These are phyloP conservation scores for Microctonus aethiopoides DNA, from an alignment of 2,888 invertebrate species.

Conservation along the genomic window DNA sequence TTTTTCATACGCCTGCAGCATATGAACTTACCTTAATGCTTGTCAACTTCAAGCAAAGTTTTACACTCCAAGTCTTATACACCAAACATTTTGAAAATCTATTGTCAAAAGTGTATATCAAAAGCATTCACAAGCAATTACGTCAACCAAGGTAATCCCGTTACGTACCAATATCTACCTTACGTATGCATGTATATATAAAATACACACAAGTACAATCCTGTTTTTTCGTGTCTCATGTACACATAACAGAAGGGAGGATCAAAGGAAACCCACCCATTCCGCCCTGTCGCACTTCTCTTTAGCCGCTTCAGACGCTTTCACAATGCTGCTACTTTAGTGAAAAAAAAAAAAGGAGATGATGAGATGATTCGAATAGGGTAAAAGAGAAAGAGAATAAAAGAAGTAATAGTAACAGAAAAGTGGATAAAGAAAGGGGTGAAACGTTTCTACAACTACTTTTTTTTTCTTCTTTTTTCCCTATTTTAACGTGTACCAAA, in stretches of 20 bases:
- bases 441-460: background rate
- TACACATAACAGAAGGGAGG: constrained; percentile 50
- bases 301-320: constrained; percentile 41
- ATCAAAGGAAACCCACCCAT: constrained; percentile 61
- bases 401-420: background rate
- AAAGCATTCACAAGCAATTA: constrained; percentile 66
- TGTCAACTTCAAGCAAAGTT: background rate
- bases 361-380: constrained; percentile 16
- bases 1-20: no score
- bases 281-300: constrained; percentile 55
- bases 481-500: background rate
- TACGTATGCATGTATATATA: constrained; percentile 34
- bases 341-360: constrained; percentile 17
- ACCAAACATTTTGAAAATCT: constrained; percentile 11
- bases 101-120: constrained; percentile 56
- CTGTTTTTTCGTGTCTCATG: constrained; percentile 37
- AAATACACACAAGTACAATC: constrained; percentile 35
- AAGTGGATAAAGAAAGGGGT: background rate
- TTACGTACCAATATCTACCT: constrained; percentile 48
- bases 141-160: constrained; percentile 65
- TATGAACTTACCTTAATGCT: no score
- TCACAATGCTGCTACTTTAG: constrained; percentile 46
- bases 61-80: background rate
- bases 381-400: background rate
- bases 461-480: background rate